Conservation (phyloP, 2,888 invertebrate species). For the Microplitis manilae region DNA sequence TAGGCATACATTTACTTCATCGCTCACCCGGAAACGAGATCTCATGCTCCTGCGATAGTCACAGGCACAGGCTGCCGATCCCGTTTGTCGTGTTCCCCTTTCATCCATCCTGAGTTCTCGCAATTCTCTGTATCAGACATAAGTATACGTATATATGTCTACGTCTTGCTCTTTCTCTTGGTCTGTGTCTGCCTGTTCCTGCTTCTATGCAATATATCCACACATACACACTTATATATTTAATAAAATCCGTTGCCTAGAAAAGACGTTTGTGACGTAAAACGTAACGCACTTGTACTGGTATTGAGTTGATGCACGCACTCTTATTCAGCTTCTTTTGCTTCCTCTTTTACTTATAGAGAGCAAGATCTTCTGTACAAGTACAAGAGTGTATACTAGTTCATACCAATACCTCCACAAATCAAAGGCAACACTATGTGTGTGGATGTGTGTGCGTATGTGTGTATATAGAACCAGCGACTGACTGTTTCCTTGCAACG, state of each 20-base stretch:
- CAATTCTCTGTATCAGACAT: conserved; percentile 9
- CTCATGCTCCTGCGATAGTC: conserved; percentile 27
- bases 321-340: conserved; percentile 22
- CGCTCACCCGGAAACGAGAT: conserved; percentile 33
- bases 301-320: conserved; percentile 5
- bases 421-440: too few species aligned
- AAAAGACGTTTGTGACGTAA: neutral
- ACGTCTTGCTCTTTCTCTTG: too few species aligned
- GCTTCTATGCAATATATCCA: neutral
- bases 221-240: neutral
- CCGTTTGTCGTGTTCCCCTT: conserved; percentile 31
- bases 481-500: conserved; percentile 36
- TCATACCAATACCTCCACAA: neutral
- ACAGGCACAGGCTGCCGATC: conserved; percentile 21
- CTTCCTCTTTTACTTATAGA: conserved; percentile 25
- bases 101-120: conserved; percentile 26
- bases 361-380: neutral
- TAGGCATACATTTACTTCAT: conserved; percentile 14
- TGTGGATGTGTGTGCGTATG: neutral
- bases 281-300: neutral
- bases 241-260: conserved; percentile 8
- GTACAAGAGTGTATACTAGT: neutral
- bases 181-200: too few species aligned
- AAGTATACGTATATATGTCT: neutral
- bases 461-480: neutral